Base-by-base conservation (phyloP, 2,113 vertebrate species). In the Brachionichthys hirsutus region DNA sequence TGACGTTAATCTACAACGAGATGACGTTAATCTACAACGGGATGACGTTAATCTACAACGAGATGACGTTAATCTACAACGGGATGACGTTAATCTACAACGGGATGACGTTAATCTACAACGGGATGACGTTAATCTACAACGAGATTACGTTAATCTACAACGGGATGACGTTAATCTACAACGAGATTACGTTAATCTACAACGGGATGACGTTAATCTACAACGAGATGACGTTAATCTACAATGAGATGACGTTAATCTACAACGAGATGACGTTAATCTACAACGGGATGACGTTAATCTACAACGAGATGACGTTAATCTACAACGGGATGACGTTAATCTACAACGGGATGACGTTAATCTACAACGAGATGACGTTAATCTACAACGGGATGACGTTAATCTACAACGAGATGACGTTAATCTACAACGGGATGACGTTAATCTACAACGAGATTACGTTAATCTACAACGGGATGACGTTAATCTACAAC, bases 21-120 rank as follows among this genome's bases (percentile, higher is more conserved):
- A 49, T 10, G 13, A 12, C 17, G 13, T 46, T 3, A 53, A 8
- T 30, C n/a, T n/a, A n/a, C n/a, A n/a, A n/a, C n/a, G n/a, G n/a
- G n/a, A n/a, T n/a, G n/a, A n/a, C n/a, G n/a, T n/a, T n/a, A n/a
- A 38, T 64, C 52, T 56, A 7, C 18, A 52, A 35, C 65, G 12
- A 41, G 12, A 49, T 10, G 13, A 12, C 17, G 13, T 46, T 3
- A 53, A 8, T 30, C n/a, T n/a, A n/a, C n/a, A n/a, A n/a, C n/a
- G n/a, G n/a, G n/a, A n/a, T n/a, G n/a, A n/a, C n/a, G n/a, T n/a
- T n/a, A n/a, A 38, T 64, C 52, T 56, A 7, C 18, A 52, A 35
- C 65, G 12, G 36, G 12, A 49, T 10, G 13, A 12, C 17, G 13
- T 46, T 3, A 53, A 38, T 64, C 52, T 56, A 7, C 18, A 52